Conservation (phyloP, 2,797 vertebrate genomes). For the Phalanger gymnotis region DNA sequence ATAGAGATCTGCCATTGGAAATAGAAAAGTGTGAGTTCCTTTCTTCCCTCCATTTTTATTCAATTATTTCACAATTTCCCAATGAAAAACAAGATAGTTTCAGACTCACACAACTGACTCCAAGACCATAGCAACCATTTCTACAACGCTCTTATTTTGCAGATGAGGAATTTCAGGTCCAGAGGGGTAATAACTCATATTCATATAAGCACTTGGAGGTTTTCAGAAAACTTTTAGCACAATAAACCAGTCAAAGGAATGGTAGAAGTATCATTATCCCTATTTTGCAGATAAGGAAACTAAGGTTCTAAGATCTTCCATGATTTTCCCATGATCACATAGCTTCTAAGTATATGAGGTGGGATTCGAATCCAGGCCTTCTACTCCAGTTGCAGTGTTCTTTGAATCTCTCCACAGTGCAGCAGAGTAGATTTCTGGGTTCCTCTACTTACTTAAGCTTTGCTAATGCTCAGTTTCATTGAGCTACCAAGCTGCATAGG, state of each 20-base stretch:
- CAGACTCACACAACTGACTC: neutral
- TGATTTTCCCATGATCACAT: neutral
- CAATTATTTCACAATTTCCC: neutral
- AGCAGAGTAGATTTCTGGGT: neutral
- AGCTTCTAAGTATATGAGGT: neutral
- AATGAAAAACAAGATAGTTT: neutral
- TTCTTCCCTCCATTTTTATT: neutral
- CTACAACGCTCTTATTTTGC: neutral
- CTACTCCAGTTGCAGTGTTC: neutral
- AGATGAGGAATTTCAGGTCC: neutral
- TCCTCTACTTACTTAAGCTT: neutral
- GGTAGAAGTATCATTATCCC: neutral
- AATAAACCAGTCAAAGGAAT: neutral
- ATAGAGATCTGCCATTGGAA: neutral
- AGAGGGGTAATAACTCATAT: neutral
- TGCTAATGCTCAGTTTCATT: no score
- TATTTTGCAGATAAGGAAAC: neutral
- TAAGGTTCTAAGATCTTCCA: neutral
- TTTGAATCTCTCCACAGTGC: neutral
- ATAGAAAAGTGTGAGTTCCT: neutral
- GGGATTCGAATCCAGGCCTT: neutral
- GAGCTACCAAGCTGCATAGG: no score
- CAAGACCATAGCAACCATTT: neutral
- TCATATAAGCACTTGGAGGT: neutral
- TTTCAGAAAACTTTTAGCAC: neutral